Base-by-base conservation (phyloP, 53 echinoderm and acorn worm genomes). In the Crossaster papposus region DNA sequence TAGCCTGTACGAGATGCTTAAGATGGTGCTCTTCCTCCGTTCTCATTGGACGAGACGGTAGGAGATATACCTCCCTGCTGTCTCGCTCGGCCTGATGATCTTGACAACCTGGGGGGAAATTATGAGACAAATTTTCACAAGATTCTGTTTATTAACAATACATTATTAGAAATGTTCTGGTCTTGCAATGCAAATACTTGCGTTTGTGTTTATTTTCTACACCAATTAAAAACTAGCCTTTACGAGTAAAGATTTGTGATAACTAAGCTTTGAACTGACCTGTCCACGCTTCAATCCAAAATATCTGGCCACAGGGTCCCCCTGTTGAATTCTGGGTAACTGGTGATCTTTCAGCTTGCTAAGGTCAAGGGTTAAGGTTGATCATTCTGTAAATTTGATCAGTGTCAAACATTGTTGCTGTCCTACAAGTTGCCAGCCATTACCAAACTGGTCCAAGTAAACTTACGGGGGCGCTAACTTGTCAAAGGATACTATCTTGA, bases 241-340 rank as follows among this genome's bases (percentile, higher is more conserved):
- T n/a, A n/a, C n/a, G n/a, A n/a, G n/a, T n/a, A n/a, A n/a, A n/a
- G n/a, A n/a, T n/a, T n/a, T n/a, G n/a, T n/a, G n/a, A n/a, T n/a
- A n/a, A n/a, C n/a, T n/a, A n/a, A n/a, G n/a, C 44, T 44, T 7
- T 44, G 44, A 44, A 44, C 95, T 89, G 10, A 98, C 98, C 98
- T 98, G 98, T 80, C 98, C 98, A 87, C 98, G 92, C 78, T 98
- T 98, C 15, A 98, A 90, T 22, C 98, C 98, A 94, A 98, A 98
- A 90, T 98, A 98, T 64, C 98, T 93, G 26, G 98, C 96, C 2
- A 98, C 96, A 20, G 98, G 98, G 89, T 98, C 98, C 24, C 96
- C 98, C 36, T 91, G 93, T 65, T 98, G 98, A 72, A 98, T 98
- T 83, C 96, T 96, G 65, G 98, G 98, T 26, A 98, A 80, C 73